phyloP scores from a whole-genome alignment of 1,140 invertebrate species.

The Lysiphlebus fabarum region DNA sequence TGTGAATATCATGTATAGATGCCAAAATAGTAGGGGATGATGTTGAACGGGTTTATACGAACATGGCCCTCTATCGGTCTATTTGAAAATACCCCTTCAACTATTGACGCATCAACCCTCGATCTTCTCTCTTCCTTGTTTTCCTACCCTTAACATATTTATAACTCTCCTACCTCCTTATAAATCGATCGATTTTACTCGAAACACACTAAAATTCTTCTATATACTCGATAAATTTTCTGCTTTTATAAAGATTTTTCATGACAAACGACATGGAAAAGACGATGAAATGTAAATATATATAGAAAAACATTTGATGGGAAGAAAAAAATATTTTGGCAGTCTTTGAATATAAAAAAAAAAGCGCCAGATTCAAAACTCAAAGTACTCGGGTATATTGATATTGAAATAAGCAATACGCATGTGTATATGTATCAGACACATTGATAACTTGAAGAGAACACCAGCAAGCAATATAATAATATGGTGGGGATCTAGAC shows the following conservation, averaged over 20 bases:
- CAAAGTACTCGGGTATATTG: too few relatives aligned
- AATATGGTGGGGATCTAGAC: background rate
- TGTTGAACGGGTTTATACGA: constrained; percentile 19
- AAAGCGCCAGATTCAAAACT: too few relatives aligned
- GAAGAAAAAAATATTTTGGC: too few relatives aligned
- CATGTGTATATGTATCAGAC: constrained; percentile 4
- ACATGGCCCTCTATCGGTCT: constrained; percentile 24
- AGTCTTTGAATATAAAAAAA: too few relatives aligned
- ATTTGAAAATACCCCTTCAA: constrained; percentile 18
- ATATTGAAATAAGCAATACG: background rate
- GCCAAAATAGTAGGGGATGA: background rate
- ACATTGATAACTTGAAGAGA: constrained; percentile 13
- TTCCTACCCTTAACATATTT: background rate
- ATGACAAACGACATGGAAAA: too few relatives aligned
- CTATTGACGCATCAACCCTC: constrained; percentile 20
- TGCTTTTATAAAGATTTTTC: too few relatives aligned
- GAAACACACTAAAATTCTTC: too few relatives aligned
- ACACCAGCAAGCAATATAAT: constrained; percentile 5
- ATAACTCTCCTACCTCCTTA: background rate
- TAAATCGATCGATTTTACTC: too few relatives aligned
- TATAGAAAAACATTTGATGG: background rate
- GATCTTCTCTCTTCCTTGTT: background rate
- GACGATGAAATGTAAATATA: background rate
- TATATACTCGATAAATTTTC: too few relatives aligned
- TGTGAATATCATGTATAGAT: background rate